Percentiles rank a stretch among this genome's conserved stretches.
These are phyloP conservation scores for Lathamus discolor DNA, from an alignment of 2,113 vertebrate species.

Conservation along the genomic window DNA sequence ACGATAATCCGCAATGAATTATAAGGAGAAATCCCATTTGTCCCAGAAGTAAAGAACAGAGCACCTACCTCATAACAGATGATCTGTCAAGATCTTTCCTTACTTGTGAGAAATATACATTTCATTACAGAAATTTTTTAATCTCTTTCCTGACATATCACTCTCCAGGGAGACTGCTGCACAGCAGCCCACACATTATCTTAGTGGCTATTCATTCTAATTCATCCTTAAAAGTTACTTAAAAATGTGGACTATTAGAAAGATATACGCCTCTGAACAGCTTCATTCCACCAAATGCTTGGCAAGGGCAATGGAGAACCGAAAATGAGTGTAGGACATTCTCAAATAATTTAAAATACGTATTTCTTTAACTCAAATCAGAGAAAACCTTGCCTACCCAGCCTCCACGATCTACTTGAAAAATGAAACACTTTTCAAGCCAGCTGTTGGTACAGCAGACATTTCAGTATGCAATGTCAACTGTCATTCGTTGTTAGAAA, in stretches of 20 bases:
- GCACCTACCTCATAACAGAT: not conserved
- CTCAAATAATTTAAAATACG: not conserved
- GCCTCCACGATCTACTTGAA: not conserved
- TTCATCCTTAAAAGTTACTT: not conserved
- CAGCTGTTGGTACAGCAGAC: not conserved
- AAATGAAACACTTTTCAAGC: not conserved
- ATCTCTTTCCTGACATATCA: conserved; percentile 2
- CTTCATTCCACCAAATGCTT: not conserved
- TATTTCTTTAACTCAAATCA: not conserved
- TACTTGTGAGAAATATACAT: not conserved
- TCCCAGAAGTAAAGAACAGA: not conserved
- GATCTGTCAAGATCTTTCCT: not conserved
- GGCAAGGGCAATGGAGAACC: not conserved
- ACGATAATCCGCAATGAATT: conserved; percentile 16
- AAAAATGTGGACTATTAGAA: not conserved
- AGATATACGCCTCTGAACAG: not conserved
- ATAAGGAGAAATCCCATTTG: conserved; percentile 17
- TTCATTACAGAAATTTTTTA: not conserved
- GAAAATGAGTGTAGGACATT: not conserved
- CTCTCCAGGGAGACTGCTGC: not conserved
- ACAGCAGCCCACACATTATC: conserved; percentile 1
- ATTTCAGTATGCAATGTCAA: not conserved
- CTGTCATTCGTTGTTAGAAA: not conserved
- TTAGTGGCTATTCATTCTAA: not conserved
- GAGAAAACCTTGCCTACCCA: not conserved